A percentile compares a stretch with the other conserved stretches of the same genome.
These are phyloP conservation scores for Psammodynastes pulverulentus DNA, from an alignment of 2,113 vertebrate genomes.

Conservation along the genomic window DNA sequence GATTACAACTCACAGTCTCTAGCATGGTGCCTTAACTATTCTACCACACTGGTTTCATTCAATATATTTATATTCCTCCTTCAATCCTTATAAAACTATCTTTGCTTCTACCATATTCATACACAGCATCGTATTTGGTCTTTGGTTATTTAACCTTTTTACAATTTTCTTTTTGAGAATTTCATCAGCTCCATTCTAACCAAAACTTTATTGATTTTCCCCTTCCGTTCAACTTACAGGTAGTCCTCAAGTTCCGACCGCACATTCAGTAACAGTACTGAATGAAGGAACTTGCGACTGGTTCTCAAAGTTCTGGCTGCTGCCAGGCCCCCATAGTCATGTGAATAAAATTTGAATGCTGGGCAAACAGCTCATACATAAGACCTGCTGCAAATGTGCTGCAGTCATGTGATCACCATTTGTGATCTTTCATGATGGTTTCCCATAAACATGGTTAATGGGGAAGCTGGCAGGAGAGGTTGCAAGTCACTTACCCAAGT, in stretches of 20 bases:
- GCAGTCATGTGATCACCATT: neutral
- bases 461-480: neutral
- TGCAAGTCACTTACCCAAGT: neutral
- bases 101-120: neutral
- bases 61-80: neutral
- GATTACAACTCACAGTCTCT: neutral
- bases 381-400: neutral
- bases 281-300: neutral
- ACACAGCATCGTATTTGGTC: neutral
- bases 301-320: neutral
- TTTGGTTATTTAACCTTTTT: neutral
- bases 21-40: neutral
- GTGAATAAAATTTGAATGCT: neutral
- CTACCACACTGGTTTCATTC: neutral
- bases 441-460: neutral
- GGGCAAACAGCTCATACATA: neutral
- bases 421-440: neutral
- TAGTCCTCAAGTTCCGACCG: neutral
- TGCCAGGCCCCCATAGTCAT: neutral
- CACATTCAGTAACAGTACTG: neutral
- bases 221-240: neutral
- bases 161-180: neutral
- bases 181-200: neutral
- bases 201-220: neutral
- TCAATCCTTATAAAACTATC: neutral